Base-by-base conservation (phyloP, 1,140 invertebrate genomes). In the Octopus bimaculoides region DNA sequence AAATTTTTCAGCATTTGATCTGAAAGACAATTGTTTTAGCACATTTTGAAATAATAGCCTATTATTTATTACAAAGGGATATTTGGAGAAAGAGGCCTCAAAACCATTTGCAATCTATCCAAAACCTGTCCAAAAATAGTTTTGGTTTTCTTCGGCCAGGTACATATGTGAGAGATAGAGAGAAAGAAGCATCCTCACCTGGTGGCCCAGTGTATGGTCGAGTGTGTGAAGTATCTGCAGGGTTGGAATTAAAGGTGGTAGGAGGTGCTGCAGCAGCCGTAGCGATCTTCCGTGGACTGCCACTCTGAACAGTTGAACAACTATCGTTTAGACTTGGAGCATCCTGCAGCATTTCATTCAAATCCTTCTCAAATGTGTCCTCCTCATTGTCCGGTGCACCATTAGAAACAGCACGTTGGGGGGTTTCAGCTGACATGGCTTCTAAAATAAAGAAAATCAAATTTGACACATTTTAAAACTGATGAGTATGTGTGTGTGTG, bases 261-360 rank as follows among this genome's bases (percentile, higher is more conserved):
- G 79, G 61, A 81, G 81, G 17, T 6, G 73, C 82, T 69, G 80
- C 75, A 80, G 81, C 82, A n/a, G 82, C 77, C 6, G 78, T 74
- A n/a, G 78, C 75, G 80, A 84, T 82, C 88, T 89, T 84, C 89
- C 91, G 81, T 87, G 91, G 82, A 85, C 90, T 53, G 91, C 94
- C 94, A 53, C 94, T 93, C 84, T 94, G 94, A 54, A 95, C 94
- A 54, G 93, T 93, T 82, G 92, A 93, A 85, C 92, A 94, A 81
- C 93, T 94, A 82, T 95, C 94, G 84, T 95, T 94, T 82, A 95
- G 91, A 6, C 94, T 92, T 41, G 95, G 94, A 53, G 94, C 94
- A 87, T 96, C 95, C 88, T 95, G 95, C 73, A 96, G 89, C 94
- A 95, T 96, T 91, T 96, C 95, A 86, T 96, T 94, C 87, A 96